These are phyloP conservation scores for Drosophila subquinaria DNA, from an alignment of 2,888 invertebrate genomes.

Conservation along the genomic window DNA sequence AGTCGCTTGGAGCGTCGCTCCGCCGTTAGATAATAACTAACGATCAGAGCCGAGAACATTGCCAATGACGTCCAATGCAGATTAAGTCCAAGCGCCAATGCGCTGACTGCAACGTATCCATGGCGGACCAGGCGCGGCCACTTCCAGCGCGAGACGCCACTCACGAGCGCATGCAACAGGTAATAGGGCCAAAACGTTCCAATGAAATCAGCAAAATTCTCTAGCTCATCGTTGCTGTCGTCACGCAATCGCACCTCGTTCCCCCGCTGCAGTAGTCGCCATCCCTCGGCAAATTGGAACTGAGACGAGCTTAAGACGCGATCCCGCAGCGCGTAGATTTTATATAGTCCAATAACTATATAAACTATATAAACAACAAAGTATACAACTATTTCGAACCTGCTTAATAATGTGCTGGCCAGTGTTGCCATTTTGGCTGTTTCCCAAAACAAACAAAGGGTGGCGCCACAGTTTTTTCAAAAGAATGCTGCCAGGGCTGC, in stretches of 20 bases:
- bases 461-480: not conserved
- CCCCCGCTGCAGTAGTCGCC: conserved; percentile 74
- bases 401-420: conserved; percentile 49
- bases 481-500: not conserved
- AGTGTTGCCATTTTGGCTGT: conserved; percentile 15
- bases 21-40: conserved; percentile 75
- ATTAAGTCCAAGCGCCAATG: conserved; percentile 67
- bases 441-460: not conserved
- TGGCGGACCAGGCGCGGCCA: conserved; percentile 57
- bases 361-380: conserved; percentile 82
- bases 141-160: conserved; percentile 57
- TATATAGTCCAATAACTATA: conserved; percentile 78
- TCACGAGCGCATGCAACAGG: conserved; percentile 74
- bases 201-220: conserved; percentile 81
- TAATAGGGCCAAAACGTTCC: conserved; percentile 80
- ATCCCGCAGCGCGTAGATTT: conserved; percentile 73
- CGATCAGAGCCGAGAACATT: conserved; percentile 62
- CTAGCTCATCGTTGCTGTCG: conserved; percentile 83
- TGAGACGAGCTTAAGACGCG: conserved; percentile 66
- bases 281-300: conserved; percentile 76
- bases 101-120: conserved; percentile 69
- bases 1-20: conserved; percentile 58
- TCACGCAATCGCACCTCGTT: conserved; percentile 69
- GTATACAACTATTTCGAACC: conserved; percentile 78
- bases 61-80: conserved; percentile 63